Base-by-base conservation (phyloP, 1,140 invertebrate genomes). In the Drosophila kurseongensis region DNA sequence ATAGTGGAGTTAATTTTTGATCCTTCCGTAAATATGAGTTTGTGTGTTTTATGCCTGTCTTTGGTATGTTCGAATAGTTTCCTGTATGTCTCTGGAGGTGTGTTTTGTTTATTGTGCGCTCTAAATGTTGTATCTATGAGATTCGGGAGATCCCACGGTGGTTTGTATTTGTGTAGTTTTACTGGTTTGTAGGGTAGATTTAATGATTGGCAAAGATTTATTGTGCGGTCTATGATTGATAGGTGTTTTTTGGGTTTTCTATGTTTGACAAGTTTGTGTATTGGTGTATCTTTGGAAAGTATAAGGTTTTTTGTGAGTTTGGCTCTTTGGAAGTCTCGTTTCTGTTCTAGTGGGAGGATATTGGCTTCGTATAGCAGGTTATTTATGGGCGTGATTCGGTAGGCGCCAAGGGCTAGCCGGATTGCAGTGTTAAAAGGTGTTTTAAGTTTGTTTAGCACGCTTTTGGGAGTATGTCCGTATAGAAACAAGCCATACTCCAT, bases 1-100 rank as follows among this genome's bases (percentile, higher is more conserved):
- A 47, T 23, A 47, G 44, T 47, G 16, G 44, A 47, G 18, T 47
- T 47, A 4, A 47, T 47, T 47, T 47, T 47, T 47, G 18, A 47
- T 47, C 44, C 44, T 18, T 47, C 18, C 18, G 44, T 47, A 13
- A 47, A 47, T 27, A 18, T 45, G 16, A 45, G 16, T 18, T 45
- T 45, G 9, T 45, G 23, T 23, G 23, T 23, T 23, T 23, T 4
- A 23, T 23, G 23, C 23, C 23, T 23, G 23, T 23, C 23, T 23
- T 23, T 23, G 23, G 23, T 23, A 23, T 23, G 23, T 23, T 23
- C 23, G 23, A 23, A 23, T 23, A 23, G 3, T 23, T 23, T 23
- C 23, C 23, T 23, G 23, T 23, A 23, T 23, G 44, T 23, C 10
- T 47, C 44, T 47, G 16, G 42, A 18, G 42, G 7, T 45, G 16